Evolutionary conservation across 2,888 invertebrate genomes (phyloP), one percentile per base, ranked within the genome.

Genomic region (Noctua comes): DNA sequence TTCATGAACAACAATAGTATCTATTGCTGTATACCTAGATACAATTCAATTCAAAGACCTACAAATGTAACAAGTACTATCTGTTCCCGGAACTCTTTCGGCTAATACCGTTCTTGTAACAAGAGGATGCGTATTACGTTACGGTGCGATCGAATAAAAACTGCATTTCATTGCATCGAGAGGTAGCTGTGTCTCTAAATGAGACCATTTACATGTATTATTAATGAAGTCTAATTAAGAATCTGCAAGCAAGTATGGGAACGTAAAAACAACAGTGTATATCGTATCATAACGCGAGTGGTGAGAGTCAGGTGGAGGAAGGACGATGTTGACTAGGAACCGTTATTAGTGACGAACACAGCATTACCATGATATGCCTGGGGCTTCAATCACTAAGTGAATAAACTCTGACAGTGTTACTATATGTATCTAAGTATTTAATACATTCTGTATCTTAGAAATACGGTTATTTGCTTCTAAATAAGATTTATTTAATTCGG

Each of bases 1-100:
- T 89, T 86, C 86, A 83, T 85, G 86, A 90, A 85, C 84, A 88
- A 86, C 86, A 87, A 88, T 86, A 85, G 81, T 88, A 90, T 87
- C 85, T 86, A 84, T 83, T 86, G 76, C 84, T 88, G 79, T 88
- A 81, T 79, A 82, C 83, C 80, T 86, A 82, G 72, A 81, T 83
- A 84, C 73, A 80, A 84, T 88, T 86, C 79, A 88, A 84, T 89
- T 80, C 79, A 78, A 73, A 86, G 68, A 76, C 77, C 74, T 76
- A 86, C 70, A 73, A 74, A 78, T 65, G 65, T 77, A 80, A 76
- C 74, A 80, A 48, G 68, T 73, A 75, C 70, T 75, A 75, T 88
- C 73, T 79, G 66, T 68, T 82, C 84, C 88, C 81, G 82, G 77
- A 82, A 75, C 87, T 80, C 70, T 84, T 85, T 86, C 70, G 48